Conservation (phyloP, 2,797 vertebrate species). For the Xenops minutus region DNA sequence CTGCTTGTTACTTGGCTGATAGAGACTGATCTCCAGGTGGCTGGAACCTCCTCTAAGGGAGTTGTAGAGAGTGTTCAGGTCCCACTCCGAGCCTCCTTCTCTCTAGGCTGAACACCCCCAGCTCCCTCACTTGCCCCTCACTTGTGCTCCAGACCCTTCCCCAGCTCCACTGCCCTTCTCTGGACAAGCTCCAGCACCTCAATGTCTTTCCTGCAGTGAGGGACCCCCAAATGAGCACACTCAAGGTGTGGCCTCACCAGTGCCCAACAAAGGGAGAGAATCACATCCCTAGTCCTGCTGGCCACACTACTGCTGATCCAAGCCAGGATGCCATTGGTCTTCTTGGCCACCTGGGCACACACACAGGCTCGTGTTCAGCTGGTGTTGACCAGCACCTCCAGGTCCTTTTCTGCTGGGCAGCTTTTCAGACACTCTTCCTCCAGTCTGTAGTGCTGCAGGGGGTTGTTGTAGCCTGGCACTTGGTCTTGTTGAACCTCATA, state of each 20-base stretch:
- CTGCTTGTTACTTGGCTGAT: not conserved
- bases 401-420: not conserved
- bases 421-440: not conserved
- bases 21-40: not conserved
- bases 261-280: not conserved
- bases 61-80: not conserved
- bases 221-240: not conserved
- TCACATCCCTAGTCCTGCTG: not conserved
- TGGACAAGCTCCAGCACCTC: fast-evolving
- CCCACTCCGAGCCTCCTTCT: not conserved
- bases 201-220: not conserved
- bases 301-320: not conserved
- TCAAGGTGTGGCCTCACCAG: fast-evolving
- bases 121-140: not conserved
- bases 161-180: not conserved
- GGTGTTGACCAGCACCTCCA: fast-evolving
- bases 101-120: not conserved
- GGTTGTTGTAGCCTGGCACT: not conserved
- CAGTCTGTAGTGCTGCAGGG: not conserved
- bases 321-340: not conserved
- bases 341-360: not conserved
- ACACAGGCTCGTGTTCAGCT: not conserved
- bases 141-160: fast-evolving
- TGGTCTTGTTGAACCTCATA: not conserved
- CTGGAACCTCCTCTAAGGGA: not conserved